Evolutionary conservation across 1,140 invertebrate genomes (phyloP).

Genomic region (Aphaenogaster ashmeadi): DNA sequence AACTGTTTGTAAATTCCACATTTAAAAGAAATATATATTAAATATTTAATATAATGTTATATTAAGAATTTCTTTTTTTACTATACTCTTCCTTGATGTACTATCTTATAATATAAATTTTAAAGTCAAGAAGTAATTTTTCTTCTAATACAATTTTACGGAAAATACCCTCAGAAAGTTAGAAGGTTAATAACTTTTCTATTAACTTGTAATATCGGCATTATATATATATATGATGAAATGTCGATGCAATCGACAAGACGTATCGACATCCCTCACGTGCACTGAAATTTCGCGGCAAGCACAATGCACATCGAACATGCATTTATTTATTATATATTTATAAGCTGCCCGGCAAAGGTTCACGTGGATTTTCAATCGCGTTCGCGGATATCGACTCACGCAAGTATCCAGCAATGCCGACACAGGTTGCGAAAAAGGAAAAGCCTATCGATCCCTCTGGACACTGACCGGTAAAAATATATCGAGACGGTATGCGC

Average conservation of each 20-base stretch:
- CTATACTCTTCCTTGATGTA: not conserved
- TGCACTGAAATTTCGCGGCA: slow-evolving; percentile 1
- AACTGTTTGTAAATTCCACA: not conserved
- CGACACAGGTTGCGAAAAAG: slow-evolving; percentile 50
- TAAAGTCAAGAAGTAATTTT: not conserved
- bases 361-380: slow-evolving; percentile 44
- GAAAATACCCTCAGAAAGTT: not conserved
- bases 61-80: not conserved
- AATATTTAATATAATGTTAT: not conserved
- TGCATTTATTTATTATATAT: slow-evolving; percentile 59
- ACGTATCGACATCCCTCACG: slow-evolving; percentile 45
- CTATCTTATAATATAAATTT: not conserved
- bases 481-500: slow-evolving; percentile 70
- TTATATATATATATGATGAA: slow-evolving; percentile 31
- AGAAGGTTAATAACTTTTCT: slow-evolving; percentile 16
- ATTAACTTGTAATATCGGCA: slow-evolving; percentile 35
- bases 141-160: not conserved
- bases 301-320: not conserved
- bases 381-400: slow-evolving; percentile 28
- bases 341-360: slow-evolving; percentile 18
- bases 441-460: slow-evolving; percentile 72
- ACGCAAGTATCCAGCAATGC: slow-evolving; percentile 32
- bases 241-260: slow-evolving; percentile 33
- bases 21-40: not conserved
- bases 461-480: slow-evolving; percentile 72